phyloP scores from a whole-genome alignment of 2,888 invertebrate species.

The Pyrocoelia pectoralis region DNA sequence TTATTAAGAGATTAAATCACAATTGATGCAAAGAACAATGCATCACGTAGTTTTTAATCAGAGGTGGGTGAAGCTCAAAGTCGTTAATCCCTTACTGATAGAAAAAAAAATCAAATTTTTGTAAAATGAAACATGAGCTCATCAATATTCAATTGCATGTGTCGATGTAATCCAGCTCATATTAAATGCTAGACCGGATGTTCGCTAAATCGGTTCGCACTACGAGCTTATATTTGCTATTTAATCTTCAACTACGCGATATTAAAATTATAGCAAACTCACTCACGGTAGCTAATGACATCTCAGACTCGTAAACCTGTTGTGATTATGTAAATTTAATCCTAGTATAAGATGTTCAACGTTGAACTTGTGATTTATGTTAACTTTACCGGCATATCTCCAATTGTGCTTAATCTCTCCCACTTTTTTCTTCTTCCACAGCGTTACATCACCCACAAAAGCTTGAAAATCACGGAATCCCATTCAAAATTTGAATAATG shows the following conservation, averaged over 20 bases:
- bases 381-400: background rate
- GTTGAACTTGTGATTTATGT: background rate
- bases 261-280: constrained; percentile 8
- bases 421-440: background rate
- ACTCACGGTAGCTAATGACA: background rate
- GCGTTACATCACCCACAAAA: background rate
- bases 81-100: background rate
- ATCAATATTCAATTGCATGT: constrained; percentile 32
- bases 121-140: constrained; percentile 25
- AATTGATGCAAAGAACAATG: background rate
- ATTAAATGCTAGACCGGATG: constrained; percentile 1
- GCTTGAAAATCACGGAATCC: background rate
- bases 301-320: constrained; percentile 8
- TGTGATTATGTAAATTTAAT: constrained; percentile 11
- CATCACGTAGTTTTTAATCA: background rate
- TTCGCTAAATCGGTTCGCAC: background rate
- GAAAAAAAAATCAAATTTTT: constrained; percentile 16
- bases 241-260: constrained; percentile 6
- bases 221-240: background rate
- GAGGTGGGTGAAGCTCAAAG: background rate
- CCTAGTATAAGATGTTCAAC: constrained; percentile 1
- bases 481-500: background rate
- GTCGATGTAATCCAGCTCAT: constrained; percentile 18
- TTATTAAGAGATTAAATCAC: background rate
- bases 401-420: background rate